Conservation (phyloP, 2,113 vertebrate genomes). For the Albula glossodonta region DNA sequence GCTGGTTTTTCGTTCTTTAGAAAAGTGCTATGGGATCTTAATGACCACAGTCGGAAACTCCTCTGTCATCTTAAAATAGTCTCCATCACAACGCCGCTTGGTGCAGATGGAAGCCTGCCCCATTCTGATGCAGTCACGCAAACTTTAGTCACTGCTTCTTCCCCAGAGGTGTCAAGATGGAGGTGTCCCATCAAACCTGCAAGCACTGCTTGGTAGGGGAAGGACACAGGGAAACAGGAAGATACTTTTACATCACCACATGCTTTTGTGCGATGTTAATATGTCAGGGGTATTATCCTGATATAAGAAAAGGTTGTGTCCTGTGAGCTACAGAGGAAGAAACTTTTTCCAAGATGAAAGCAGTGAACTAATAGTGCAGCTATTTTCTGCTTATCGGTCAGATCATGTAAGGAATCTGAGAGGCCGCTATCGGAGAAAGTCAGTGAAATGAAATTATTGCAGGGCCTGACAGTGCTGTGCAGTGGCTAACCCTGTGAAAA, state of each 20-base stretch:
- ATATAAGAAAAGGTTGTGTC: background rate
- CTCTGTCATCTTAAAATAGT: no score
- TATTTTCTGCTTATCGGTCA: background rate
- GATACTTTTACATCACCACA: no score
- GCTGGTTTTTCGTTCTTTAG: background rate
- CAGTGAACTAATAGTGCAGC: background rate
- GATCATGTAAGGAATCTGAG: background rate
- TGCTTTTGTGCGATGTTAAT: constrained; percentile 6
- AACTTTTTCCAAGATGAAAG: constrained; percentile 6
- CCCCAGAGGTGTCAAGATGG: no score
- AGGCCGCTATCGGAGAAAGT: background rate
- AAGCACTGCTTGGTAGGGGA: no score
- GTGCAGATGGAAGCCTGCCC: no score
- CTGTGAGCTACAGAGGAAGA: background rate
- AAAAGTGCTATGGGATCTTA: no score
- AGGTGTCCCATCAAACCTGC: no score
- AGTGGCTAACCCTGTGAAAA: background rate
- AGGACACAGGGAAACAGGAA: no score
- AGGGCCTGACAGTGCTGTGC: background rate
- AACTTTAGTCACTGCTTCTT: no score
- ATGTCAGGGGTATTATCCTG: constrained; percentile 12
- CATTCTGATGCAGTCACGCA: no score
- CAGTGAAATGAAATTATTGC: constrained; percentile 8
- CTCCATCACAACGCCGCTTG: no score
- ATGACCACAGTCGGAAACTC: no score